A percentile compares a stretch with the other conserved stretches of the same genome.
These are phyloP conservation scores for Peromyscus leucopus DNA, from an alignment of 2,113 vertebrate genomes.

Conservation along the genomic window DNA sequence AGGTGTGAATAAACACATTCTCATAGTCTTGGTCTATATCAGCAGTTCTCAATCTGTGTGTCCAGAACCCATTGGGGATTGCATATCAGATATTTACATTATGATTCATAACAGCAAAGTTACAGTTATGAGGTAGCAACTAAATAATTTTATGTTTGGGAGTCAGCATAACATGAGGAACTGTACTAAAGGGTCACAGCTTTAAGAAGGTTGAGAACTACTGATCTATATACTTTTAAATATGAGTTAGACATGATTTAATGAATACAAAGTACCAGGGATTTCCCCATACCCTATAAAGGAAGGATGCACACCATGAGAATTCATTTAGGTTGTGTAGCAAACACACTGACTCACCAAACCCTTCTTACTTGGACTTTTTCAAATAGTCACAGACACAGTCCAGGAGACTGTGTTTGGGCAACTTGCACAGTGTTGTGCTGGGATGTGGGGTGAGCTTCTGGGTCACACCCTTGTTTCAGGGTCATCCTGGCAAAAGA, in stretches of 20 bases:
- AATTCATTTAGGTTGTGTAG: background rate
- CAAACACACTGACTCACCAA: background rate
- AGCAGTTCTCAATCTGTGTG: background rate
- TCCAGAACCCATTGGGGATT: background rate
- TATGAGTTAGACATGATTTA: background rate
- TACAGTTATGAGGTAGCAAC: background rate
- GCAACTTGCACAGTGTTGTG: fast-evolving
- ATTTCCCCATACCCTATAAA: constrained; percentile 7
- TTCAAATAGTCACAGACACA: background rate
- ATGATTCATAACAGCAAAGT: background rate
- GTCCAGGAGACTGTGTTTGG: fast-evolving
- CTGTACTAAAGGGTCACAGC: background rate
- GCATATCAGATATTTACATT: background rate
- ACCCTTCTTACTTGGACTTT: background rate
- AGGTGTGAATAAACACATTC: background rate
- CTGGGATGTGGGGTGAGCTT: fast-evolving
- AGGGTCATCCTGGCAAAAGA: no score
- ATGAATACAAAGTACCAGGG: constrained; percentile 59
- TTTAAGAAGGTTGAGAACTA: background rate
- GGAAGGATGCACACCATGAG: background rate
- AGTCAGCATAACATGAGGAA: background rate
- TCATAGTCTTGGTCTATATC: background rate
- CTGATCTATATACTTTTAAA: background rate
- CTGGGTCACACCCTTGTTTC: fast-evolving
- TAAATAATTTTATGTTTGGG: background rate